Evolutionary conservation across 2,888 invertebrate genomes (phyloP).

Genomic region (Pterostichus niger): DNA sequence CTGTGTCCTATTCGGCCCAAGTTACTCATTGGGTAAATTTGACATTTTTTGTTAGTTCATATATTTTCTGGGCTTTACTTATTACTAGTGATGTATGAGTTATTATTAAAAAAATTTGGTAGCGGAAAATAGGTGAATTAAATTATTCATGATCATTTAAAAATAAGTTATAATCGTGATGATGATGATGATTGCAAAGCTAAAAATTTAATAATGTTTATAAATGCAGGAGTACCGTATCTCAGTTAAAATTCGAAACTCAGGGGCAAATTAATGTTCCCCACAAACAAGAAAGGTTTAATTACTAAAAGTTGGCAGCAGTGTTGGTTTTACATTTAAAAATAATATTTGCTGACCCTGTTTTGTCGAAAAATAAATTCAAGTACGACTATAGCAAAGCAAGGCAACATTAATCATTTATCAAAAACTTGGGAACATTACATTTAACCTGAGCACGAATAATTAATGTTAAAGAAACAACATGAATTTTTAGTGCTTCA

Average conservation of each 20-base stretch:
- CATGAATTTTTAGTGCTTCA: conserved; percentile 6
- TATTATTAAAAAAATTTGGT: too few species aligned
- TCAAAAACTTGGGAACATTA: conserved; percentile 15
- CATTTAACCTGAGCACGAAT: conserved; percentile 19
- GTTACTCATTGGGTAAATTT: too few species aligned
- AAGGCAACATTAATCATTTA: conserved; percentile 24
- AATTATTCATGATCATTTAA: too few species aligned
- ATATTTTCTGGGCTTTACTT: too few species aligned
- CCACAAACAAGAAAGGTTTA: conserved; percentile 32
- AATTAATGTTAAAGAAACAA: conserved; percentile 2
- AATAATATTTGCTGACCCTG: conserved; percentile 51
- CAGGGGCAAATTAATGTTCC: conserved; percentile 35
- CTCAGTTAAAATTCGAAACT: conserved; percentile 5
- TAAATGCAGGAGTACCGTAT: conserved; percentile 10
- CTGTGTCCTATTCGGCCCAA: too few species aligned
- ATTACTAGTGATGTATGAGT: too few species aligned
- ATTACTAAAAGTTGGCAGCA: conserved; percentile 48
- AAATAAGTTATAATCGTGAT: too few species aligned
- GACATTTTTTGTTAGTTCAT: too few species aligned
- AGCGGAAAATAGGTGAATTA: too few species aligned
- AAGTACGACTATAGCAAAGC: conserved; percentile 21
- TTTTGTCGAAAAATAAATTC: conserved; percentile 21
- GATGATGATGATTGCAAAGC: conserved; percentile 27
- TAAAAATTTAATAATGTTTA: conserved; percentile 23
- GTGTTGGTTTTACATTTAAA: conserved; percentile 53